Evolutionary conservation across 1,140 invertebrate genomes (phyloP).

Genomic region (Neodiprion fabricii): DNA sequence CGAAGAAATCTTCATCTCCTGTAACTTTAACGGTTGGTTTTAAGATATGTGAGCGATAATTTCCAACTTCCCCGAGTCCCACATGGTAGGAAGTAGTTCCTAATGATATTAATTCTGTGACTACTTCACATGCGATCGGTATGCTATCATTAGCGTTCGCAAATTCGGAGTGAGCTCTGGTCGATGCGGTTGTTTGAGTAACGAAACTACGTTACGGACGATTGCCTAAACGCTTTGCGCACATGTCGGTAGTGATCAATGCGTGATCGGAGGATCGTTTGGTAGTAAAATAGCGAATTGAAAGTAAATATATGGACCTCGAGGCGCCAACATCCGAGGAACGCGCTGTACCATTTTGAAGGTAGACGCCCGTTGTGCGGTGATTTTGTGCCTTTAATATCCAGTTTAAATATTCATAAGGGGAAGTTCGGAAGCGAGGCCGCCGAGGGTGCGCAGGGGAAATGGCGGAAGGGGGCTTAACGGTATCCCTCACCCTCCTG

Average conservation of each 20-base stretch:
- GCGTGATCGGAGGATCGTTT: background rate
- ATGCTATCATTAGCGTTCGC: background rate
- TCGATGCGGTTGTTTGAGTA: background rate
- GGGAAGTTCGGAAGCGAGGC: constrained; percentile 18
- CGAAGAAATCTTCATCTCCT: too few relatives aligned
- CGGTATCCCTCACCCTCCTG: background rate
- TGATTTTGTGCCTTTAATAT: constrained; percentile 59
- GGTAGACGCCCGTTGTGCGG: constrained; percentile 27
- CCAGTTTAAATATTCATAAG: constrained; percentile 60
- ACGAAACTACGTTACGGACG: background rate
- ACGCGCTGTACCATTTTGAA: constrained; percentile 3
- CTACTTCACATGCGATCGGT: too few relatives aligned
- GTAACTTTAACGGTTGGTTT: too few relatives aligned
- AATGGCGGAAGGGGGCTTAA: constrained; percentile 1
- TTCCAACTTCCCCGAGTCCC: too few relatives aligned
- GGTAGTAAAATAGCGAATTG: background rate
- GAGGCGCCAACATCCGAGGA: background rate
- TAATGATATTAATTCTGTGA: too few relatives aligned
- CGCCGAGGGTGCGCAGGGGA: constrained; percentile 10
- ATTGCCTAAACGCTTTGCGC: background rate
- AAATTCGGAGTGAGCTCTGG: background rate
- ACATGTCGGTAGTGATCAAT: background rate
- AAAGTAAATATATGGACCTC: background rate
- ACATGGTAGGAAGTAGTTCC: too few relatives aligned
- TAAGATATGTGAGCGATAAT: too few relatives aligned